Percentiles rank a stretch among this genome's conserved stretches.
Conservation (phyloP, 1,140 invertebrate genomes). For the Solenopsis fugax region DNA sequence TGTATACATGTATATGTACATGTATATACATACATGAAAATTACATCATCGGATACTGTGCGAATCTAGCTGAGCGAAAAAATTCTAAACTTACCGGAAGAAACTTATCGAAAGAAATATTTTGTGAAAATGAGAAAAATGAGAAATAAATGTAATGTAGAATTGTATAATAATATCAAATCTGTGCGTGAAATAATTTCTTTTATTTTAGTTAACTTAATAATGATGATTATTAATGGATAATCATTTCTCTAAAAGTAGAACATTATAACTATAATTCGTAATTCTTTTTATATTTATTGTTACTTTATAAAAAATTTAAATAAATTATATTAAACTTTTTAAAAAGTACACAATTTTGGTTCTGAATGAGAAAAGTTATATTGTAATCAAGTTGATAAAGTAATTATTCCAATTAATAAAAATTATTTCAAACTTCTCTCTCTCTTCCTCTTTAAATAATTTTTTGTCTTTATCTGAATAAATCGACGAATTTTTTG, state of each 20-base stretch:
- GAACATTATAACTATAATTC: neutral
- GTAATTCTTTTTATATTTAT: neutral
- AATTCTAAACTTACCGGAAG: neutral
- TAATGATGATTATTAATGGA: neutral
- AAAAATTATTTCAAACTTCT: neutral
- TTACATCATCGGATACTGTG: neutral
- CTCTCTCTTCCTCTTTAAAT: neutral
- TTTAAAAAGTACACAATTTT: neutral
- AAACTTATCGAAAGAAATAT: neutral
- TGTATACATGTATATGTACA: no score
- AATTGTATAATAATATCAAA: neutral
- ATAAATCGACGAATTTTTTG: neutral
- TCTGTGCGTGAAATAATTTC: neutral
- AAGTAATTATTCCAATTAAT: neutral
- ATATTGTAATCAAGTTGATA: neutral
- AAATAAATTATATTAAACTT: neutral
- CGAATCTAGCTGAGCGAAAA: neutral
- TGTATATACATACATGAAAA: slow-evolving; percentile 1
- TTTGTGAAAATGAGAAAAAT: neutral
- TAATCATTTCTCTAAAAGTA: slow-evolving; percentile 15
- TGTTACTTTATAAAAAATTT: neutral
- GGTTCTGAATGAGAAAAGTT: neutral
- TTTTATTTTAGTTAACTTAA: neutral
- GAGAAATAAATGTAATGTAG: neutral
- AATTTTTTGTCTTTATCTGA: slow-evolving; percentile 9